phyloP scores from a whole-genome alignment of 1,140 invertebrate species.

The Grapholita molesta region DNA sequence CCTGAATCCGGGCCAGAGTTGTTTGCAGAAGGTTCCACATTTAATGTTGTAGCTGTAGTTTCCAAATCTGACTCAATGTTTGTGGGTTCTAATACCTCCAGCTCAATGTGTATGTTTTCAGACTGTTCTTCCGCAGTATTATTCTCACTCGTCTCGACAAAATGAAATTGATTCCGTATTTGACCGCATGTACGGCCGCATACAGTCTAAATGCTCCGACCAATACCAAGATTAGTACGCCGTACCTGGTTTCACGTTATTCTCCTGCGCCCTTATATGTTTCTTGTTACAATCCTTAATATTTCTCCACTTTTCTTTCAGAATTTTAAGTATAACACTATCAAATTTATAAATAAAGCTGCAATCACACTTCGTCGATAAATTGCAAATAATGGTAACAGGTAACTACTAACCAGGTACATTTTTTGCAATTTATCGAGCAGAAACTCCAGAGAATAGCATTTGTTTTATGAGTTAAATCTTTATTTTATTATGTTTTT shows the following conservation, averaged over 20 bases:
- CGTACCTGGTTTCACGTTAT: not conserved
- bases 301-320: not conserved
- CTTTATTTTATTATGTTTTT: too few species aligned
- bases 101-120: not conserved
- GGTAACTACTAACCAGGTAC: too few species aligned
- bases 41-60: not conserved
- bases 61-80: not conserved
- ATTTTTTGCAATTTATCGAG: too few species aligned
- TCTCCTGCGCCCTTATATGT: not conserved
- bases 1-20: not conserved
- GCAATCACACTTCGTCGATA: too few species aligned
- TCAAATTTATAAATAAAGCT: too few species aligned
- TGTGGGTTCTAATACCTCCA: not conserved
- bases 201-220: not conserved
- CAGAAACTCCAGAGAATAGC: too few species aligned
- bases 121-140: not conserved
- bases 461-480: too few species aligned
- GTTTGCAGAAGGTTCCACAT: not conserved
- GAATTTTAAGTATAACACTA: not conserved
- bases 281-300: not conserved
- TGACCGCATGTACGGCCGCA: not conserved
- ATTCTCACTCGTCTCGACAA: not conserved
- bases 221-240: not conserved
- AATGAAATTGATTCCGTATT: not conserved
- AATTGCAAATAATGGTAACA: too few species aligned